phyloP scores from a whole-genome alignment of 2,888 invertebrate species.

The Disparrhopalites patrizii region DNA sequence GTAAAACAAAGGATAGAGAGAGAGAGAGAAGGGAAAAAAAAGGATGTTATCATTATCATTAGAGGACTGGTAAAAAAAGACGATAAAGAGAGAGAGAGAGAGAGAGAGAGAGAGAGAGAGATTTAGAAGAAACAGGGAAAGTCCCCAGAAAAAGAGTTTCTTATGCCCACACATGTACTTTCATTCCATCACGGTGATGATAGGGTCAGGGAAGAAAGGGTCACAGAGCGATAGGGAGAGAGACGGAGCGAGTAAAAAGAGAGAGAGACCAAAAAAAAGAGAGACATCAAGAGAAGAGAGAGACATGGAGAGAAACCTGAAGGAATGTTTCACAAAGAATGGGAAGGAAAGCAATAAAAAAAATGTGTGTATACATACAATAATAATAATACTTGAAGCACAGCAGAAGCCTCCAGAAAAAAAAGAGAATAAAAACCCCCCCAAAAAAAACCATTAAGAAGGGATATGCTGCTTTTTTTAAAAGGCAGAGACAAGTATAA shows the following conservation, averaged over 20 bases:
- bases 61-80: background rate
- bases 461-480: background rate
- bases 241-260: no score
- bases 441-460: background rate
- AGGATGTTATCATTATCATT: background rate
- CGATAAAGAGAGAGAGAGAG: background rate
- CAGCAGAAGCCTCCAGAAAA: conserved; percentile 19
- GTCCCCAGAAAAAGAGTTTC: background rate
- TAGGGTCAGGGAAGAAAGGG: no score
- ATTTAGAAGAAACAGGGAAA: background rate
- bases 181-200: no score
- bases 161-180: no score
- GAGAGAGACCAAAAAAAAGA: no score
- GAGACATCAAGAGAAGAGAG: no score
- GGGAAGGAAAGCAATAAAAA: no score
- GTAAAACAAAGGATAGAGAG: background rate
- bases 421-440: conserved; percentile 13
- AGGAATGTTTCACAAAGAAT: no score
- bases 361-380: background rate
- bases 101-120: background rate
- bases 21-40: background rate
- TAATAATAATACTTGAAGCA: conserved; percentile 16
- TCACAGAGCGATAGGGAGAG: no score
- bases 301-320: no score
- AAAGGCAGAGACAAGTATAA: no score